Evolutionary conservation across 2,888 invertebrate genomes (phyloP), one percentile per base, ranked within the genome.

Genomic region (Plutella xylostella): DNA sequence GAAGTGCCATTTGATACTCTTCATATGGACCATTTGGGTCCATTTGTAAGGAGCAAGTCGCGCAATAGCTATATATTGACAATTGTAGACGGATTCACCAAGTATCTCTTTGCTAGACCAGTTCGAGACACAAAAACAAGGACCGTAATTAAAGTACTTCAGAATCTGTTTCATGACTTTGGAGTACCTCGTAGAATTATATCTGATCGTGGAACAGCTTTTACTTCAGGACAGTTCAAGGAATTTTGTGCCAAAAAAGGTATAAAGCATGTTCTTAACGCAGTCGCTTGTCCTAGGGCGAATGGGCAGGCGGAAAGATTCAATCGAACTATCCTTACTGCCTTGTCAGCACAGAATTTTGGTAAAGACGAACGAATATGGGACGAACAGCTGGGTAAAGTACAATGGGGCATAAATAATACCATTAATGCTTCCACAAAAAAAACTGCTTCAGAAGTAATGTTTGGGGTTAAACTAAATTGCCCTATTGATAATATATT

Each of bases 11-110:
- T 37, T 9, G 19, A 37, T 9, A 37, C 37, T 12, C 3, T 42
- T 9, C 42, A 42, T 19, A 31, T 31, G 4, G 42, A 42, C 19
- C 42, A 42, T 19, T 31, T 42, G n/a, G 42, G 42, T 6, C 42
- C 42, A 12, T 42, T 42, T 30, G 14, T 28, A 4, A 42, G 31
- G 31, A 42, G 19, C 18, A 6, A 20, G 18, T 9, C 11, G 2
- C 31, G 42, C 3, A 42, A 42, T 12, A 14, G 11, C 14, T 42
- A 30, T 19, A 9, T 37, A 12, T 18, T 37, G 4, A 11, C n/a
- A 4, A n/a, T 37, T 12, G 20, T 37, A 18, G 28, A 40, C 18
- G 17, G 31, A 7, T 42, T 43, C 35, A 34, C 43, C 3, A 42
- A 42, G 31, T 42, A 17, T 31, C 19, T 42, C 12, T 19, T 28